Percentiles rank a stretch among this genome's conserved stretches.
These are phyloP conservation scores for Myotis pilosus DNA, from an alignment of 2,797 vertebrate genomes.

Conservation along the genomic window DNA sequence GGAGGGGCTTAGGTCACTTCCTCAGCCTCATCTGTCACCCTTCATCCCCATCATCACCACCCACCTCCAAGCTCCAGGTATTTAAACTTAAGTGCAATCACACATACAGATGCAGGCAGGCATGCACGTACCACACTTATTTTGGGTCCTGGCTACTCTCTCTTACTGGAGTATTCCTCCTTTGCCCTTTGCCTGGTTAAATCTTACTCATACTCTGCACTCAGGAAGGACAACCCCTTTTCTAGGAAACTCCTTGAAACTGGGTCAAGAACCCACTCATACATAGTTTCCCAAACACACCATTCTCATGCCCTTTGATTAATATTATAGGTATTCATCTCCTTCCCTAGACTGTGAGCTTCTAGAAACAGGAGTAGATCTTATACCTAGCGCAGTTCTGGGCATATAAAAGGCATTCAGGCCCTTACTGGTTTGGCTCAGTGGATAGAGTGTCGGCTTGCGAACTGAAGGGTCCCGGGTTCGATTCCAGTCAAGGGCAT, in stretches of 20 bases:
- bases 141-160: not conserved
- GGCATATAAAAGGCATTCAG: not conserved
- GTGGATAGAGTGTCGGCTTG: too few relatives aligned
- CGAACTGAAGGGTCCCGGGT: too few relatives aligned
- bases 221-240: not conserved
- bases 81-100: not conserved
- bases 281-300: not conserved
- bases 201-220: not conserved
- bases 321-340: not conserved
- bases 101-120: not conserved
- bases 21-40: not conserved
- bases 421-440: too few relatives aligned
- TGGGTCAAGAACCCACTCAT: not conserved
- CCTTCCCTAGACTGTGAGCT: not conserved
- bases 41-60: not conserved
- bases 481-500: too few relatives aligned
- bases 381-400: not conserved
- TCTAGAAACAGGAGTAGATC: not conserved
- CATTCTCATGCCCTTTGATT: not conserved
- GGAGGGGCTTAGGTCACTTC: too few relatives aligned
- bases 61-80: not conserved
- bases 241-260: not conserved
- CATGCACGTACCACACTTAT: accelerated
- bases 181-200: not conserved
- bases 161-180: not conserved